Evolutionary conservation across 1,140 invertebrate species (phyloP), one percentile per base, ranked within the genome.

Genomic region (Tribolium madens): DNA sequence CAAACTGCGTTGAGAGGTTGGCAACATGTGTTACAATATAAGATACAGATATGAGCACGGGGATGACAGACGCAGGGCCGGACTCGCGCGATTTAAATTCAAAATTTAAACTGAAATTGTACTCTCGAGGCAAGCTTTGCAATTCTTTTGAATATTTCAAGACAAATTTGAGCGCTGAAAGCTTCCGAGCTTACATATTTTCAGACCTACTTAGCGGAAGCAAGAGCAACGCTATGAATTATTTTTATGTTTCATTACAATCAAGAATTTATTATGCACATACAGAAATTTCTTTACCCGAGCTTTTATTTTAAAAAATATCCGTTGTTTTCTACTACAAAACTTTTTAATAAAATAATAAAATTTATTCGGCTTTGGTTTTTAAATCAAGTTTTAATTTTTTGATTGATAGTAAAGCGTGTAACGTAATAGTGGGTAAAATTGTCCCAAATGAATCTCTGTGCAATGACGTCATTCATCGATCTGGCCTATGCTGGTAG

Each of bases 1-100:
- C 31, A 76, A 76, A 76, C 64, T 57, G 64, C 64, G 47, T 69
- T 70, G 75, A 76, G 75, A 76, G 50, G 48, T 47, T 71, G 75
- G 75, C 26, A 76, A 76, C 75, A 76, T 76, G 68, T 76, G 75
- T 76, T 72, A 36, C 50, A 70, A 76, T 76, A 76, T 72, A 70
- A 72, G 69, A 76, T 75, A 76, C 75, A 76, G 15, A 76, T 71
- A 76, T 76, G 75, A 60, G 69, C 64, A 72, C 69, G 72, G 72
- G 48, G 68, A 15, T 10, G 68, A 57, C 69, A 57, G 31, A 17
- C 33, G 18, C 75, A 76, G 68, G 50, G n/a, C 68, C 52, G 75
- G 31, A 76, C 68, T 60, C 47, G 42, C 3, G n/a, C n/a, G n/a
- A n/a, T n/a, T n/a, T n/a, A n/a, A n/a, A n/a, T n/a, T n/a, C n/a